A percentile compares a stretch with the other conserved stretches of the same genome.
phyloP scores from a whole-genome alignment of 1,140 invertebrate species.

The Capitella teleta region DNA sequence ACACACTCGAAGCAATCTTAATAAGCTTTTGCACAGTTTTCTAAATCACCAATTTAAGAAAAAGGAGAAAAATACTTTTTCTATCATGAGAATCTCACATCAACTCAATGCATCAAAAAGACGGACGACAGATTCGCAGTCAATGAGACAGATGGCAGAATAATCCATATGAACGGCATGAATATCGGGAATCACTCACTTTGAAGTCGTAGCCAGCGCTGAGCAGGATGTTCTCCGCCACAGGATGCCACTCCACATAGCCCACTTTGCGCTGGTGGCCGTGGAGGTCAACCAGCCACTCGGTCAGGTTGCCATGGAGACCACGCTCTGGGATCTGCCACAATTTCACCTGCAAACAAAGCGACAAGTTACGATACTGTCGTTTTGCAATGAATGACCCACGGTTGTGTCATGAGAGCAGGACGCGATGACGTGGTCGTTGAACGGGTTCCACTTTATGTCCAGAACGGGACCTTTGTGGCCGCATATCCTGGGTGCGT shows the following conservation, averaged over 20 bases:
- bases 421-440: conserved; percentile 40
- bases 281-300: conserved; percentile 37
- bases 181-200: too few relatives aligned
- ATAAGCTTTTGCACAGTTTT: too few relatives aligned
- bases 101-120: too few relatives aligned
- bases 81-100: too few relatives aligned
- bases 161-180: too few relatives aligned
- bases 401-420: conserved; percentile 37
- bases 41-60: too few relatives aligned
- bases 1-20: too few relatives aligned
- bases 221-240: conserved; percentile 37
- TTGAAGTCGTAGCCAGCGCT: conserved; percentile 39
- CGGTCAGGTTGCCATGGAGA: conserved; percentile 24
- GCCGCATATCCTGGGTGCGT: conserved; percentile 30
- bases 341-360: conserved; percentile 29
- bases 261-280: conserved; percentile 34
- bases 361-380: neutral
- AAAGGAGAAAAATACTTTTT: too few relatives aligned
- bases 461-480: conserved; percentile 38
- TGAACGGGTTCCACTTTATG: conserved; percentile 42
- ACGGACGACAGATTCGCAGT: too few relatives aligned
- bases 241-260: conserved; percentile 43
- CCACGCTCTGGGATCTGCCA: conserved; percentile 37
- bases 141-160: too few relatives aligned
- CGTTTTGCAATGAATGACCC: conserved; percentile 5